A percentile compares a stretch with the other conserved stretches of the same genome.
Conservation (phyloP, 1,140 invertebrate genomes). For the Ganaspis sp. region DNA sequence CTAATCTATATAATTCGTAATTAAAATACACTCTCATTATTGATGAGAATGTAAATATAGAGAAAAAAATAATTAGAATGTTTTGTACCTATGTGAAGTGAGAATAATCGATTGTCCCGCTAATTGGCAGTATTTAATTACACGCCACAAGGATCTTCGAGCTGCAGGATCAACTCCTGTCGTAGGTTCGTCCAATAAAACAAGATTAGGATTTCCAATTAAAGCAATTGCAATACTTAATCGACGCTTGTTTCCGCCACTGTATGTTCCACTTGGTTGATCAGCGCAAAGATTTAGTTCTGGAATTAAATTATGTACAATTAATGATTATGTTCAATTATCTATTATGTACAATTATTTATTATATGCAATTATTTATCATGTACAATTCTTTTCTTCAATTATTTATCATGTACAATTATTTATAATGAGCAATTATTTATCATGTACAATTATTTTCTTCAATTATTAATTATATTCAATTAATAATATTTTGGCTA, state of each 20-base stretch:
- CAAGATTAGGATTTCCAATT: conserved; percentile 84
- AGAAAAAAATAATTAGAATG: too few species aligned
- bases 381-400: too few species aligned
- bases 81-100: conserved; percentile 83
- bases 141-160: conserved; percentile 87
- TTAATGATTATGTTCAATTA: neutral
- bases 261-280: conserved; percentile 79
- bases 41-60: conserved; percentile 8
- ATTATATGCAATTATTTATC: too few species aligned
- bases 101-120: conserved; percentile 84
- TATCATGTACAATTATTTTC: too few species aligned
- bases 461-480: too few species aligned
- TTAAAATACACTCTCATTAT: too few species aligned
- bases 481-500: too few species aligned
- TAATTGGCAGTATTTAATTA: conserved; percentile 79
- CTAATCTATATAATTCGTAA: too few species aligned
- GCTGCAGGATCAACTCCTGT: conserved; percentile 91
- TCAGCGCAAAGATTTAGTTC: conserved; percentile 70
- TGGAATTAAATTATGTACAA: too few species aligned
- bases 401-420: too few species aligned
- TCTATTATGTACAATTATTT: too few species aligned
- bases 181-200: conserved; percentile 86
- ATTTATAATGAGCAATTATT: too few species aligned
- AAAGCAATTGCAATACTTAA: conserved; percentile 94
- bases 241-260: conserved; percentile 96